Evolutionary conservation across 2,888 invertebrate species (phyloP).

Genomic region (Oegoconia quadripuncta): DNA sequence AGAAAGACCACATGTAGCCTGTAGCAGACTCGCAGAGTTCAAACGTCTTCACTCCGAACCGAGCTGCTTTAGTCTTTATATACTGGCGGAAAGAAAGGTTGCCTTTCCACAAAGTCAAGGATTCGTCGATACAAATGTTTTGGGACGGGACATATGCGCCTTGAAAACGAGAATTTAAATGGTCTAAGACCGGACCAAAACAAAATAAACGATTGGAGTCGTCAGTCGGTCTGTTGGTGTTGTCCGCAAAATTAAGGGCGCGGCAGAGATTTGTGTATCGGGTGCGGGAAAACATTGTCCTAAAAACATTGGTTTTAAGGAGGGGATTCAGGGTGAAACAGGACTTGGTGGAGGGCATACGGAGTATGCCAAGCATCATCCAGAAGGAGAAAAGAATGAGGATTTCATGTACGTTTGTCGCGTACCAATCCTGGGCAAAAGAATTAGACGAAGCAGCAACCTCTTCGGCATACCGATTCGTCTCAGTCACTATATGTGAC

Average conservation of each 20-base stretch:
- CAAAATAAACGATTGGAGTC: too few relatives aligned
- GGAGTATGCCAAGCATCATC: too few relatives aligned
- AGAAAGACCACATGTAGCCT: conserved; percentile 18
- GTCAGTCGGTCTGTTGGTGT: too few relatives aligned
- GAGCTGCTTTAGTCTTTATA: conserved; percentile 16
- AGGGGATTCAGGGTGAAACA: conserved; percentile 14
- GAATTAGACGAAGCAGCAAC: too few relatives aligned
- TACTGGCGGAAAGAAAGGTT: too few relatives aligned
- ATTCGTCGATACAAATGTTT: too few relatives aligned
- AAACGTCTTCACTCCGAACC: conserved; percentile 17
- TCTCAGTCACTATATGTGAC: too few relatives aligned
- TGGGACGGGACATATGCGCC: conserved; percentile 6
- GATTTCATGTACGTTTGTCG: too few relatives aligned
- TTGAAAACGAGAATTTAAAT: conserved; percentile 9
- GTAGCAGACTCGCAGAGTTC: conserved; percentile 19
- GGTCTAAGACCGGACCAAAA: conserved; percentile 13
- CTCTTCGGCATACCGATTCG: conserved; percentile 7
- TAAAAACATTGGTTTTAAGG: conserved; percentile 19
- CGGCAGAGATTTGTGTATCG: conserved; percentile 16
- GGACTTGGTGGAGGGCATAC: too few relatives aligned
- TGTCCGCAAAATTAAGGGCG: conserved; percentile 21
- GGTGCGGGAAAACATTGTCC: conserved; percentile 13
- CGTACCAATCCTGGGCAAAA: too few relatives aligned
- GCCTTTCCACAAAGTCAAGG: too few relatives aligned
- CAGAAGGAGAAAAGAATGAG: too few relatives aligned